Conservation (phyloP, 2,797 vertebrate species). For the Eremophila alpestris region DNA sequence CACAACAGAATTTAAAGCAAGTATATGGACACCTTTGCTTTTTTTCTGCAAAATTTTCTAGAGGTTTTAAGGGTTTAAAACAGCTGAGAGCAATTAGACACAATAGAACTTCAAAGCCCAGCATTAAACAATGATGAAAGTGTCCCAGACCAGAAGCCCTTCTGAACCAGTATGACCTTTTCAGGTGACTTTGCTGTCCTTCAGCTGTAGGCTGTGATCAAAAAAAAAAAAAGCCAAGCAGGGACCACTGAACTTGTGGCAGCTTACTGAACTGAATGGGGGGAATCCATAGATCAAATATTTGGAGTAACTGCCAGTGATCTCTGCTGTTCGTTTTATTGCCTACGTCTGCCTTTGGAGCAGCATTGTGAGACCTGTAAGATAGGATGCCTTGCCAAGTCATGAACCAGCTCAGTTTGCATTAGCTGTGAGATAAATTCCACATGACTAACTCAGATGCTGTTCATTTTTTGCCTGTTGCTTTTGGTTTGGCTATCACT, state of each 20-base stretch:
- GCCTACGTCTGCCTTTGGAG: not conserved
- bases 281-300: not conserved
- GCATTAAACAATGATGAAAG: not conserved
- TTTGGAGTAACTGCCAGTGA: not conserved
- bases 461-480: not conserved
- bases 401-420: not conserved
- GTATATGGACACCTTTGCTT: not conserved
- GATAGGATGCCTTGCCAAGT: not conserved
- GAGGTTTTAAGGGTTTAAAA: not conserved
- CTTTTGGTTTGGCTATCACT: not conserved
- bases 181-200: not conserved
- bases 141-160: not conserved
- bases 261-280: not conserved
- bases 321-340: not conserved
- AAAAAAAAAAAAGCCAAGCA: not conserved
- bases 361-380: not conserved
- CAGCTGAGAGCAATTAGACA: not conserved
- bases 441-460: fast-evolving
- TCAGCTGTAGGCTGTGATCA: not conserved
- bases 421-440: not conserved
- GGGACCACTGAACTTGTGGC: not conserved
- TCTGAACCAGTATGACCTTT: not conserved
- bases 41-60: not conserved
- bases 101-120: not conserved
- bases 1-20: not conserved